Percentiles rank a stretch among this genome's conserved stretches.
Conservation (phyloP, 2,113 vertebrate species). For the Ciconia boyciana region DNA sequence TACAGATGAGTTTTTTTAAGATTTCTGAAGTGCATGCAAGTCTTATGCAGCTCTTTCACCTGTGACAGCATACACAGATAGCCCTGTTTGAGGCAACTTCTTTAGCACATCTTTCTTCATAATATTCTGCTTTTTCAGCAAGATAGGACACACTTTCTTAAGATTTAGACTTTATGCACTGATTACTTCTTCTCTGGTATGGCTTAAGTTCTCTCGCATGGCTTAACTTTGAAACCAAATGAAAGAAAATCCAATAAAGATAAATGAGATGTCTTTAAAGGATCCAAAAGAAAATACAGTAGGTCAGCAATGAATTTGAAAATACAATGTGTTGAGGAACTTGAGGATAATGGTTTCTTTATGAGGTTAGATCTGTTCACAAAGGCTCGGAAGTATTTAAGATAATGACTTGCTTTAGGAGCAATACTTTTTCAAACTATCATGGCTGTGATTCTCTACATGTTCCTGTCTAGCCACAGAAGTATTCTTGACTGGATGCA, state of each 20-base stretch:
- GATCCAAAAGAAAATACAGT: not conserved
- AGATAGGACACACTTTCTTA: not conserved
- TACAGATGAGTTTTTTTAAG: not conserved
- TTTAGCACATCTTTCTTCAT: not conserved
- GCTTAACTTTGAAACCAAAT: conserved; percentile 14
- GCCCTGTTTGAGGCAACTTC: not conserved
- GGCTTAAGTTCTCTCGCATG: not conserved
- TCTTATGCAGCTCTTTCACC: not conserved
- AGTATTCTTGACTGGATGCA: not conserved
- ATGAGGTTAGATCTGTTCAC: not conserved
- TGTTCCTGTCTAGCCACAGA: not conserved
- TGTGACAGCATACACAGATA: not conserved
- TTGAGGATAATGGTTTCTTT: conserved; percentile 1
- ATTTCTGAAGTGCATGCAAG: not conserved
- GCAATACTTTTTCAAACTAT: not conserved
- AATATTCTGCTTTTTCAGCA: not conserved
- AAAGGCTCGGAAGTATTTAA: not conserved
- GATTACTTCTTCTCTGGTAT: not conserved
- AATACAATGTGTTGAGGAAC: not conserved
- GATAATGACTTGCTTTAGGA: conserved; percentile 21
- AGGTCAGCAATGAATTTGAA: not conserved
- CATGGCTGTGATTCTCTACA: not conserved
- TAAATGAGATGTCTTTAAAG: conserved; percentile 6
- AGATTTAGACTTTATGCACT: not conserved
- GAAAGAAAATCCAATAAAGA: conserved; percentile 32